These are phyloP conservation scores for Gnatocerus cornutus DNA, from an alignment of 2,888 invertebrate species.

Conservation along the genomic window DNA sequence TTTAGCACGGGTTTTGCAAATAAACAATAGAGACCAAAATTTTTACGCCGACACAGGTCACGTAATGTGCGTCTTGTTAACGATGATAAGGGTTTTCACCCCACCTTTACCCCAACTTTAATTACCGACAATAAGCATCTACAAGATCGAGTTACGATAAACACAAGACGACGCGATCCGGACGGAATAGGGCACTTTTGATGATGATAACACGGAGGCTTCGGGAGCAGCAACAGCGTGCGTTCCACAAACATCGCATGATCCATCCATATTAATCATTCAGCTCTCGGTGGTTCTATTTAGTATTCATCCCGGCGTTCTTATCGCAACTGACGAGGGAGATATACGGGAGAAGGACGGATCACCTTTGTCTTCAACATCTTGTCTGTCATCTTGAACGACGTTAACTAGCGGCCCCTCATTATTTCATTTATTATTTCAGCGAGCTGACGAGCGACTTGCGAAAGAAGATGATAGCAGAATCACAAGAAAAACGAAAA, in stretches of 20 bases:
- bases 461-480: conserved; percentile 5
- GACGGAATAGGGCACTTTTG: conserved; percentile 52
- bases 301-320: conserved; percentile 65
- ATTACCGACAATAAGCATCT: conserved; percentile 47
- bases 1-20: conserved; percentile 12
- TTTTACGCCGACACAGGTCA: conserved; percentile 8
- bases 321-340: conserved; percentile 58
- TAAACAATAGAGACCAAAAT: conserved; percentile 20
- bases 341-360: conserved; percentile 42
- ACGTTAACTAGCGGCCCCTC: conserved; percentile 59
- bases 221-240: conserved; percentile 24
- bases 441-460: conserved; percentile 42
- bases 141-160: conserved; percentile 48
- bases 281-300: conserved; percentile 63
- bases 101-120: not conserved
- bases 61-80: conserved; percentile 14
- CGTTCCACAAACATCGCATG: conserved; percentile 55
- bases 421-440: conserved; percentile 64
- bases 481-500: conserved; percentile 23
- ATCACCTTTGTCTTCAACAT: conserved; percentile 62
- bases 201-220: conserved; percentile 53
- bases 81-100: conserved; percentile 18
- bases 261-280: conserved; percentile 67
- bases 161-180: conserved; percentile 31
- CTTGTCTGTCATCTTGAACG: conserved; percentile 59